Conservation (phyloP, 53 echinoderm and acorn worm species). For the Arbacia lixula region DNA sequence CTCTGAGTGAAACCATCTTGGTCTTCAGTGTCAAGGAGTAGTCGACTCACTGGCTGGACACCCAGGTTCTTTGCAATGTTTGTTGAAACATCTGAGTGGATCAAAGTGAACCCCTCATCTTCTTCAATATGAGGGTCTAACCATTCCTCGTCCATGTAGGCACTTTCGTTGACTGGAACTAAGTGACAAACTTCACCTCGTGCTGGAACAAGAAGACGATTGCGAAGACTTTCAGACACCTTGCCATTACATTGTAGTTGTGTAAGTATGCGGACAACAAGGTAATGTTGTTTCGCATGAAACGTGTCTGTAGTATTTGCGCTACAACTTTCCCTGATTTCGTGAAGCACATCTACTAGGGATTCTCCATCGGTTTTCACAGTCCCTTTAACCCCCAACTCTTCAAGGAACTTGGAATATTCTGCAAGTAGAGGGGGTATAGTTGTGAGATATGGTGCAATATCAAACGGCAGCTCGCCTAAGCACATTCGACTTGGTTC, state of each 20-base stretch:
- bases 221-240: background rate
- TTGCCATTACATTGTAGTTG: background rate
- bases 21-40: constrained; percentile 44
- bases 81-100: constrained; percentile 18
- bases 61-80: constrained; percentile 29
- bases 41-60: constrained; percentile 45
- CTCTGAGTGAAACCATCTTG: constrained; percentile 50
- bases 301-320: background rate
- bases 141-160: constrained; percentile 53
- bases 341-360: constrained; percentile 19
- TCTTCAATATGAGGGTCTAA: constrained; percentile 34
- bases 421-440: constrained; percentile 22
- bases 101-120: constrained; percentile 38
- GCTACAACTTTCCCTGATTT: constrained; percentile 1
- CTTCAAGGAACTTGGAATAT: constrained; percentile 28
- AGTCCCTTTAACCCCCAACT: constrained; percentile 22
- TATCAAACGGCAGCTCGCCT: constrained; percentile 42
- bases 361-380: constrained; percentile 17
- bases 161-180: constrained; percentile 24
- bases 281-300: constrained; percentile 4
- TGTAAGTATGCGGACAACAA: constrained; percentile 13
- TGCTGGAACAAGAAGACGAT: constrained; percentile 3
- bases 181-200: background rate
- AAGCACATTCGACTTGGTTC: constrained; percentile 60
- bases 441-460: constrained; percentile 51